Base-by-base conservation (phyloP, 2,888 invertebrate species). In the Oxystoma pomonae region DNA sequence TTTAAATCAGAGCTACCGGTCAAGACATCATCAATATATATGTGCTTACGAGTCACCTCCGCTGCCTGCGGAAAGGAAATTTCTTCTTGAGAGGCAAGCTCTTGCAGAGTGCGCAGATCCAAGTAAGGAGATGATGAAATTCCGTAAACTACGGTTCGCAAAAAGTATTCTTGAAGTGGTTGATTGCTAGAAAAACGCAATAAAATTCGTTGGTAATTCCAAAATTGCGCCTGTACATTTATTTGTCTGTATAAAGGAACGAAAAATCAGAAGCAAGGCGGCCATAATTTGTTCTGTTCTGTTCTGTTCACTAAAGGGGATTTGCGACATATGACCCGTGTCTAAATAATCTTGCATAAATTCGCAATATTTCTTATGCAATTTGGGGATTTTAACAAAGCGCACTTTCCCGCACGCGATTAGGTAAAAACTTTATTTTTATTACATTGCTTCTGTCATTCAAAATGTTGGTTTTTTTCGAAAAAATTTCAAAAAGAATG, bases 121-220 rank as follows among this genome's bases (percentile, higher is more conserved):
- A 50, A 50, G n/a, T 50, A 50, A 12, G 50, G 50, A 50, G 50
- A 50, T 12, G n/a, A 50, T n/a, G n/a, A 50, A 50, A n/a, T n/a
- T n/a, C n/a, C n/a, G n/a, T n/a, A n/a, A n/a, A n/a, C n/a, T n/a
- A n/a, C n/a, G n/a, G n/a, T 50, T 50, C 50, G 50, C 50, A 50
- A 50, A 50, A 50, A 50, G n/a, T 50, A 50, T 50, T 50, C 50
- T 50, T 50, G 50, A 50, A 50, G 50, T n/a, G 50, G 50, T 50
- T 50, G 50, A 12, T 9, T n/a, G 9, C n/a, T n/a, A 50, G 50
- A 50, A 50, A 50, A 50, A 50, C 50, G 50, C 50, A 50, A 50
- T n/a, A 50, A 50, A 50, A 50, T 50, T 50, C 50, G 50, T 50
- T 50, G 50, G n/a, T 50, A 50, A n/a, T 50, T 50, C 50, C 50